These are phyloP conservation scores for Psittacus erithacus DNA, from an alignment of 2,113 vertebrate genomes.

Conservation along the genomic window DNA sequence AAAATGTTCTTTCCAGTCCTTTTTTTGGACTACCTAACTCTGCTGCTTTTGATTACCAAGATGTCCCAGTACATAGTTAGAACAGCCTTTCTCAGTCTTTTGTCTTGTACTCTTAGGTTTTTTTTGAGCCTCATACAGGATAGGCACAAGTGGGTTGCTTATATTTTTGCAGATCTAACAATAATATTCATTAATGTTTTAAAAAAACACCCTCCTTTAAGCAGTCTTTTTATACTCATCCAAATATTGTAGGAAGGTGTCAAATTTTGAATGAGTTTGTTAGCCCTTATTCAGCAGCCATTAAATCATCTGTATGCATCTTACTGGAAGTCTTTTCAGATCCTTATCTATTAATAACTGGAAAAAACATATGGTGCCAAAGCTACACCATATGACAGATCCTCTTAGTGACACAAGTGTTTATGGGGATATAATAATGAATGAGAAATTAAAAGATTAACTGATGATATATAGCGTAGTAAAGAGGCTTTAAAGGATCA, in stretches of 20 bases:
- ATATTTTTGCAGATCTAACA: background rate
- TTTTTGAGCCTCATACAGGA: background rate
- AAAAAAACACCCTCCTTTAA: background rate
- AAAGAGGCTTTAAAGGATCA: background rate
- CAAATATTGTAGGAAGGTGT: background rate
- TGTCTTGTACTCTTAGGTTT: background rate
- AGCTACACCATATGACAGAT: background rate
- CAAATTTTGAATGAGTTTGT: background rate
- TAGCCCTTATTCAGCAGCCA: background rate
- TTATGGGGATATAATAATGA: background rate
- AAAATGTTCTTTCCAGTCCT: background rate
- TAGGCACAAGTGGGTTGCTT: background rate
- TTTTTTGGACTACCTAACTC: background rate
- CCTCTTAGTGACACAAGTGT: background rate
- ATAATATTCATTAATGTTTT: background rate
- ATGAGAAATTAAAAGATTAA: background rate
- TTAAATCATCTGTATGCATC: background rate
- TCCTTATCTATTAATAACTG: background rate
- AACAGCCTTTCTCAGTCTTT: background rate
- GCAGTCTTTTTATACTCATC: background rate
- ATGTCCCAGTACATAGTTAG: background rate
- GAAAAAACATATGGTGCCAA: slow-evolving; percentile 16
- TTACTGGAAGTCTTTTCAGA: slow-evolving; percentile 3
- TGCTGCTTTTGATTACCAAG: background rate
- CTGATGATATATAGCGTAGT: background rate